Evolutionary conservation across 1,140 invertebrate genomes (phyloP).

Genomic region (Hydropsyche tenuis): DNA sequence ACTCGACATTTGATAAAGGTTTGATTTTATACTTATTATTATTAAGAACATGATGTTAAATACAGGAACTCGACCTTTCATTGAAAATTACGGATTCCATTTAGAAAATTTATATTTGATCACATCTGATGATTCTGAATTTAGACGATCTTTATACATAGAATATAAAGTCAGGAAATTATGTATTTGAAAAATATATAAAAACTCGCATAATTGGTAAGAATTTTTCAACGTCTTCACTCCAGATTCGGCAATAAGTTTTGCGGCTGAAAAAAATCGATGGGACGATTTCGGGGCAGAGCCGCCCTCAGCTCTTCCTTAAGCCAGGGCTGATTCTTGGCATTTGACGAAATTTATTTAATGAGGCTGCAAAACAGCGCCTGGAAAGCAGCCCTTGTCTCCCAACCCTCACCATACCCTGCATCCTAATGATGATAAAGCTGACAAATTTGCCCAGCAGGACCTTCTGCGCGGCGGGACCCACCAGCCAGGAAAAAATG

Average conservation of each 20-base stretch:
- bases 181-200: too few relatives aligned
- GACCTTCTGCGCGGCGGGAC: slow-evolving; percentile 40
- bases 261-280: background rate
- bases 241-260: background rate
- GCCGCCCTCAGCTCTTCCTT: background rate
- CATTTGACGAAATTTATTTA: slow-evolving; percentile 50
- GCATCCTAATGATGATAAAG: slow-evolving; percentile 48
- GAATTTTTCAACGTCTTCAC: slow-evolving; percentile 10
- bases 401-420: background rate
- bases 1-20: too few relatives aligned
- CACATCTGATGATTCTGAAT: too few relatives aligned
- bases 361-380: slow-evolving; percentile 39
- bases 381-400: slow-evolving; percentile 32
- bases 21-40: too few relatives aligned
- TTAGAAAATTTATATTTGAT: too few relatives aligned
- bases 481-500: slow-evolving; percentile 45
- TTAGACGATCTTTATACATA: too few relatives aligned
- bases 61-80: too few relatives aligned
- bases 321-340: slow-evolving; percentile 29
- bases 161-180: too few relatives aligned
- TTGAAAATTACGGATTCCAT: too few relatives aligned
- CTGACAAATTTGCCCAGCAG: slow-evolving; percentile 48
- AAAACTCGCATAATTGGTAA: background rate
- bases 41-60: too few relatives aligned
- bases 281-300: background rate